Evolutionary conservation across 2,797 vertebrate species (phyloP).

Genomic region (Rhincodon typus): DNA sequence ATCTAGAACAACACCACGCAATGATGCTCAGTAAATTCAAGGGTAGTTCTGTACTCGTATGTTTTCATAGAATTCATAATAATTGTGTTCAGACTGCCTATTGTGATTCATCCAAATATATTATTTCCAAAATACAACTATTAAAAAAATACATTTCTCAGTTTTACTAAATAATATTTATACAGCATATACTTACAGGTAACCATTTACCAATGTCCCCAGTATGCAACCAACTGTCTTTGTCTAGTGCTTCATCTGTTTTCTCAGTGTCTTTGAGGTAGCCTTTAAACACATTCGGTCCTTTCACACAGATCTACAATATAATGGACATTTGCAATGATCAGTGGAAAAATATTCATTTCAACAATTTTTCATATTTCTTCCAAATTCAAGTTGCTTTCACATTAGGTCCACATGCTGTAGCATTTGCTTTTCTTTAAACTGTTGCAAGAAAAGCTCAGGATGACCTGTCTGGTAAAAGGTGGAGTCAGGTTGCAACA

Average conservation of each 20-base stretch:
- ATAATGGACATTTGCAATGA: neutral
- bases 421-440: neutral
- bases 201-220: constrained; percentile 95
- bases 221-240: constrained; percentile 88
- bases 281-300: constrained; percentile 94
- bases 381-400: neutral
- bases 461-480: neutral
- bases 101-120: neutral
- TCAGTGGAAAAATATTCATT: neutral
- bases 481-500: neutral
- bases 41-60: neutral
- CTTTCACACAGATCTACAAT: constrained; percentile 88
- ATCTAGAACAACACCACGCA: too few relatives aligned
- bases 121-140: neutral
- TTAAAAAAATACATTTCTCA: neutral
- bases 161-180: neutral
- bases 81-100: neutral
- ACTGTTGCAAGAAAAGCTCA: neutral
- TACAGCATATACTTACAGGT: constrained; percentile 57
- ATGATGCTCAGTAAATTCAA: too few relatives aligned
- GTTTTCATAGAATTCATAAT: neutral
- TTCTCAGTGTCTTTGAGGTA: constrained; percentile 88
- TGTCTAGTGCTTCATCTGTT: constrained; percentile 80
- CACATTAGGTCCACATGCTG: neutral
- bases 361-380: neutral